Conservation (phyloP, 2,888 invertebrate species). For the Arctia plantaginis region DNA sequence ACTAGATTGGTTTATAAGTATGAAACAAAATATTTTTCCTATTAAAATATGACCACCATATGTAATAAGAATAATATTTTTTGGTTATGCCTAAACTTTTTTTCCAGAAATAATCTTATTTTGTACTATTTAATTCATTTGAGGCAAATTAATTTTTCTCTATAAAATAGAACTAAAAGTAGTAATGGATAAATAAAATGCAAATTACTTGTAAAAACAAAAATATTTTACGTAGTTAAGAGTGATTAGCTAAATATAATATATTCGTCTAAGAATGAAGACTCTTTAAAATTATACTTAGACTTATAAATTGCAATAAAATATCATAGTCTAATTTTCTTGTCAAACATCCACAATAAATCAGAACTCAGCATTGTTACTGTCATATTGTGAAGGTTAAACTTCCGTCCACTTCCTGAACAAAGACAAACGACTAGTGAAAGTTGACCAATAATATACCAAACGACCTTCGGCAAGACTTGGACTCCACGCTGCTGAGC, state of each 20-base stretch:
- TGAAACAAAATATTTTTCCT: too few species aligned
- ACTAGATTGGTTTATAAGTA: not conserved
- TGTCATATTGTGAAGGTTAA: constrained; percentile 28
- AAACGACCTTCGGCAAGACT: constrained; percentile 29
- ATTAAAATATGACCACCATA: too few species aligned
- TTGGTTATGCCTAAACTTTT: too few species aligned
- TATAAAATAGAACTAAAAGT: too few species aligned
- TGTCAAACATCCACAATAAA: not conserved
- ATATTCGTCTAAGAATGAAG: not conserved
- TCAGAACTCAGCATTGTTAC: constrained; percentile 19
- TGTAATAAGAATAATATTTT: too few species aligned
- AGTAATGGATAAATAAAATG: too few species aligned
- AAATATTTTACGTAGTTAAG: too few species aligned
- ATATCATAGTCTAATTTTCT: too few species aligned
- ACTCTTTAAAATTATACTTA: not conserved
- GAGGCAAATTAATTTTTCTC: too few species aligned
- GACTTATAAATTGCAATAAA: not conserved
- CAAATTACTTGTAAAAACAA: too few species aligned
- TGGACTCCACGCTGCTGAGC: not conserved
- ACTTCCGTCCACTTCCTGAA: constrained; percentile 31
- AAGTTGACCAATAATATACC: constrained; percentile 32
- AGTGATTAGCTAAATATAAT: not conserved
- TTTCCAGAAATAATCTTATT: too few species aligned
- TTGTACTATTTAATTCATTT: too few species aligned
- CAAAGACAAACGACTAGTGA: constrained; percentile 30